Evolutionary conservation across 2,797 vertebrate genomes (phyloP), one percentile per base, ranked within the genome.

Genomic region (Crax fasciolata): DNA sequence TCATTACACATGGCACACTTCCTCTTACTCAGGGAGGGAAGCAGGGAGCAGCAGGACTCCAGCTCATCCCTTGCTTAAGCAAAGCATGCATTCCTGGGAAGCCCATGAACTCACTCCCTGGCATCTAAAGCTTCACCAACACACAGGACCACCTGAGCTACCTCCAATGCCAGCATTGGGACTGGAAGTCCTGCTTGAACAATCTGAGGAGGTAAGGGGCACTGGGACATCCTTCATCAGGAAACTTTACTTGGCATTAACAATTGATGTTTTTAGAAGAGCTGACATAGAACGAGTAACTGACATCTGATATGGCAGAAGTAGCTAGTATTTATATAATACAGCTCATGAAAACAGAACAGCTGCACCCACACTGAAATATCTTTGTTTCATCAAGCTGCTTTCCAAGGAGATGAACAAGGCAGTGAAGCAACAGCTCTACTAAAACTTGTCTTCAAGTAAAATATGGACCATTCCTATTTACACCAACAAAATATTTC

Each of bases 161-260:
- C 57, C 21, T 38, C 52, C 48, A 48, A 35, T 2, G 7, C 43
- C 15, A 44, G 16, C 9, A 1, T 2, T 35, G 46, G 21, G 8
- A 57, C 27, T 52, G 4, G 28, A 89, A 70, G 74, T 74, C 4
- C 20, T 30, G 23, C 39, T 75, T 41, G 51, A 81, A 20, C 28
- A 13, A 86, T 28, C 28, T 51, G 59, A 38, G 2, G 9, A 11
- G 44, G 7, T 2, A 61, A 0, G 0, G 13, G 66, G 11, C 46
- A 30, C 10, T 5, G 4, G 43, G 17, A 20, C 13, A 16, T 43
- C 35, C 30, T 49, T 30, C 10, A 15, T 23, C 8, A 88, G 32
- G 48, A 68, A 84, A 44, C 25, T 66, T 70, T 19, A 41, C 21
- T 74, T 20, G 38, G 17, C 16, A 16, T 63, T 66, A 39, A 43